Evolutionary conservation across 2,113 vertebrate genomes (phyloP).

Genomic region (Oncorhynchus kisutch): DNA sequence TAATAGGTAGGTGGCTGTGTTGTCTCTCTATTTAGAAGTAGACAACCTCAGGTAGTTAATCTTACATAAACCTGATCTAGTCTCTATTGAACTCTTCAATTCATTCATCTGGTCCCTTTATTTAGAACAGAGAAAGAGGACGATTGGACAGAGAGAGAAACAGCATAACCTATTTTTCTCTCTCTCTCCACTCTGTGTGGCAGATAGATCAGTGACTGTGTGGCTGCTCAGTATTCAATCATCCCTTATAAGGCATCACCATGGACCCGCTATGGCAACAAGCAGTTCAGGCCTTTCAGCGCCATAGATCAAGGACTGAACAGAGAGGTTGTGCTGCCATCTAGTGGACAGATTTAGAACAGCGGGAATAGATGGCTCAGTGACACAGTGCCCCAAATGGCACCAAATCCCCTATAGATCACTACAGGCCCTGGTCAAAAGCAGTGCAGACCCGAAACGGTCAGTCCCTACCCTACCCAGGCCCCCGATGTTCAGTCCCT

Average conservation of each 20-base stretch:
- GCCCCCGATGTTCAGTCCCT: too few relatives aligned
- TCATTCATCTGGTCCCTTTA: constrained; percentile 18
- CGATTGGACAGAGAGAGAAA: constrained; percentile 28
- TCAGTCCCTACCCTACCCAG: too few relatives aligned
- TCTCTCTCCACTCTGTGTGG: neutral
- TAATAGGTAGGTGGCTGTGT: neutral
- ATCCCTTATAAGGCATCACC: constrained; percentile 57
- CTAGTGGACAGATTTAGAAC: constrained; percentile 44
- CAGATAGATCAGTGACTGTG: constrained; percentile 19
- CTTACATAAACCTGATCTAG: constrained; percentile 19
- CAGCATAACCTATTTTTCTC: constrained; percentile 12
- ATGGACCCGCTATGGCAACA: constrained; percentile 57
- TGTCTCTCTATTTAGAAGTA: neutral
- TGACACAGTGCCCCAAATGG: too few relatives aligned
- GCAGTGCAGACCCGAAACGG: too few relatives aligned
- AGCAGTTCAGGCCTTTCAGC: constrained; percentile 6
- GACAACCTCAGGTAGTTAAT: neutral
- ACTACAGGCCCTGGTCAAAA: too few relatives aligned
- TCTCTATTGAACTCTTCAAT: neutral
- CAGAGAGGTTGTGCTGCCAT: constrained; percentile 55
- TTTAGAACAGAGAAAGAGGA: constrained; percentile 11
- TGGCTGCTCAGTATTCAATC: constrained; percentile 15
- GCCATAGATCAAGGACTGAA: neutral
- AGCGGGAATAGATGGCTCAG: neutral
- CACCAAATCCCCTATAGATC: too few relatives aligned